phyloP scores from a whole-genome alignment of 2,797 vertebrate genomes.

The Heliangelus exortis region DNA sequence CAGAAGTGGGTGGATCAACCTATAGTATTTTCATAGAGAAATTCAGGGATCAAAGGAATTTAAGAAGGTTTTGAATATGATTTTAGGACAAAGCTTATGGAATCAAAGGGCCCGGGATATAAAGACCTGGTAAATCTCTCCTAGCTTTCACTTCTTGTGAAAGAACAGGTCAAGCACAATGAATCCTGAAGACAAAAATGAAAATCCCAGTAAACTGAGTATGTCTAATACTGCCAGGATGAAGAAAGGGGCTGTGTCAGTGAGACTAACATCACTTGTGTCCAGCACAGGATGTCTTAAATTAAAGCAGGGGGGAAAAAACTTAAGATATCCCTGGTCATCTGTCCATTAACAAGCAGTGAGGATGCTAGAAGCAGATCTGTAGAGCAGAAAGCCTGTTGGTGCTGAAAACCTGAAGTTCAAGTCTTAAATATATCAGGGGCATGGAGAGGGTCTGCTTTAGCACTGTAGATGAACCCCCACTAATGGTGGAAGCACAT shows the following conservation, averaged over 20 bases:
- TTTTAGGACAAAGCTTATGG: neutral
- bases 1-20: neutral
- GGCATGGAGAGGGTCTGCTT: neutral
- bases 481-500: neutral
- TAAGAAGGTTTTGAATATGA: neutral
- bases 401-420: neutral
- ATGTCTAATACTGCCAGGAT: neutral
- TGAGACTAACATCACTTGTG: neutral
- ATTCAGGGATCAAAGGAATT: neutral
- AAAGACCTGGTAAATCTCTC: neutral
- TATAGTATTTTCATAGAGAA: neutral
- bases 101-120: neutral
- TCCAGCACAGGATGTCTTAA: neutral
- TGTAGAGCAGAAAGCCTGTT: neutral
- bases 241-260: neutral
- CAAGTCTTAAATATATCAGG: rapidly evolving
- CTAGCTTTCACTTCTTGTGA: neutral
- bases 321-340: neutral
- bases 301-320: neutral
- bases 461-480: neutral
- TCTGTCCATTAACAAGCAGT: neutral
- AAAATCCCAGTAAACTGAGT: neutral
- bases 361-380: neutral
- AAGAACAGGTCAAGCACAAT: neutral
- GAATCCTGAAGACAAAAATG: neutral